A percentile compares a stretch with the other conserved stretches of the same genome.
phyloP scores from a whole-genome alignment of 2,888 invertebrate genomes.

The Andrena dorsata region DNA sequence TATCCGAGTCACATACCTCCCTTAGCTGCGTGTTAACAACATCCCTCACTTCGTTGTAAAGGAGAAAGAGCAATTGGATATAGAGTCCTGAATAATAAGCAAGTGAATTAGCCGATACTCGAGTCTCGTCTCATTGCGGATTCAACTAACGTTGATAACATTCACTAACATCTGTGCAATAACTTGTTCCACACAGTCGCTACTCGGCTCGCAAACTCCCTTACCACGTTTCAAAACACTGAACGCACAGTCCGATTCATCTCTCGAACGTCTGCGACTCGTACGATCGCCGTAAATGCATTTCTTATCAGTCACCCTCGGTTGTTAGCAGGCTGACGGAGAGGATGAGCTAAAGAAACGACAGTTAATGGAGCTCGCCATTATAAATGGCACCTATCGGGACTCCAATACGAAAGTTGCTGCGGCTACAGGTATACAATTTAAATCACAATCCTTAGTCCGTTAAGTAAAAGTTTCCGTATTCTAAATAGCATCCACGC shows the following conservation, averaged over 20 bases:
- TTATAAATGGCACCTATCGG: slow-evolving; percentile 99
- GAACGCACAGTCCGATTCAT: not conserved
- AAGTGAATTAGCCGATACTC: not conserved
- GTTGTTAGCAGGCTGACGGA: slow-evolving; percentile 96
- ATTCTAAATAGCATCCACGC: not conserved
- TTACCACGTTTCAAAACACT: not conserved
- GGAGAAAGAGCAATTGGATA: not conserved
- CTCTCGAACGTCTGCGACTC: not conserved
- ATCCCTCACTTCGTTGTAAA: not conserved
- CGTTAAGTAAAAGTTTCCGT: not conserved
- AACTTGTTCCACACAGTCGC: not conserved
- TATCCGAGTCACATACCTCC: too few species aligned
- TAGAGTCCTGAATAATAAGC: not conserved
- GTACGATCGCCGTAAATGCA: slow-evolving; percentile 12
- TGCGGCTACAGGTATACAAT: slow-evolving; percentile 90
- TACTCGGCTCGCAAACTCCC: not conserved
- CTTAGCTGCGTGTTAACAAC: too few species aligned
- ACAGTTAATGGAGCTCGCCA: slow-evolving; percentile 99
- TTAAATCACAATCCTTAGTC: slow-evolving; percentile 16
- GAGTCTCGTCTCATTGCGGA: too few species aligned
- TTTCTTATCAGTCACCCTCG: slow-evolving; percentile 80
- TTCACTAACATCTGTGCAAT: not conserved
- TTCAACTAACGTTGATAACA: not conserved
- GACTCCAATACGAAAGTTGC: slow-evolving; percentile 96
- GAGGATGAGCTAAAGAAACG: slow-evolving; percentile 99